A percentile compares a stretch with the other conserved stretches of the same genome.
Evolutionary conservation across 37 sponge, comb jelly and placozoan genomes (phyloP).

Genomic region (Spongilla lacustris): DNA sequence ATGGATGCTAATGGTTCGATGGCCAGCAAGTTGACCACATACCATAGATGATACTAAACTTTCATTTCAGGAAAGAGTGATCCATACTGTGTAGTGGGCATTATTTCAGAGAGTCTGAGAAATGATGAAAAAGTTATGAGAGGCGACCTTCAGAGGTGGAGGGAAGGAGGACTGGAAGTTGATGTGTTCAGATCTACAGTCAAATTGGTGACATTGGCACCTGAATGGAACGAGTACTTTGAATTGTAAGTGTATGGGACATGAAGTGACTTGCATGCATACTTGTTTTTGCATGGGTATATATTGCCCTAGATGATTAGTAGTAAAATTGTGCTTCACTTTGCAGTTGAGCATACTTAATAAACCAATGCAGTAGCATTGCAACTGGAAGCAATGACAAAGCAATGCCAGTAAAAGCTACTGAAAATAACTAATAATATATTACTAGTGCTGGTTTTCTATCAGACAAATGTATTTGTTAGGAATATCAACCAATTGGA

Average conservation of each 20-base stretch:
- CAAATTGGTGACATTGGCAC: slow-evolving; percentile 49
- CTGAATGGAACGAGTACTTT: slow-evolving; percentile 61
- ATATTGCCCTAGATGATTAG: too few species aligned
- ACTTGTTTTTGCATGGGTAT: neutral
- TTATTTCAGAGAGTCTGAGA: neutral
- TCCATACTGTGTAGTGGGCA: slow-evolving; percentile 57
- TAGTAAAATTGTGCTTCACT: too few species aligned
- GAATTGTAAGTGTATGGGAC: slow-evolving; percentile 52
- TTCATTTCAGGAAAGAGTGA: slow-evolving; percentile 67
- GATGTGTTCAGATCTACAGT: slow-evolving; percentile 24
- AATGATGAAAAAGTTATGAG: neutral
- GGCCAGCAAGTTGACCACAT: neutral
- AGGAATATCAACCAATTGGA: too few species aligned
- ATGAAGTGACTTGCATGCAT: neutral
- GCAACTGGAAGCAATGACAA: too few species aligned
- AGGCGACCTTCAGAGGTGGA: slow-evolving; percentile 33
- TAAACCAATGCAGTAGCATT: too few species aligned
- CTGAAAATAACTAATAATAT: too few species aligned
- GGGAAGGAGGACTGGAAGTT: slow-evolving; percentile 18
- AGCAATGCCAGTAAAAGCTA: too few species aligned
- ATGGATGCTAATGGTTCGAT: slow-evolving; percentile 58
- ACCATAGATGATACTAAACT: neutral
- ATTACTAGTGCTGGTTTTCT: too few species aligned
- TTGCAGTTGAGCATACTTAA: too few species aligned
- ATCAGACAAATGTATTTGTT: too few species aligned